Evolutionary conservation across 2,797 vertebrate genomes (phyloP), one percentile per base, ranked within the genome.

Genomic region (Atherinosoma microstoma): DNA sequence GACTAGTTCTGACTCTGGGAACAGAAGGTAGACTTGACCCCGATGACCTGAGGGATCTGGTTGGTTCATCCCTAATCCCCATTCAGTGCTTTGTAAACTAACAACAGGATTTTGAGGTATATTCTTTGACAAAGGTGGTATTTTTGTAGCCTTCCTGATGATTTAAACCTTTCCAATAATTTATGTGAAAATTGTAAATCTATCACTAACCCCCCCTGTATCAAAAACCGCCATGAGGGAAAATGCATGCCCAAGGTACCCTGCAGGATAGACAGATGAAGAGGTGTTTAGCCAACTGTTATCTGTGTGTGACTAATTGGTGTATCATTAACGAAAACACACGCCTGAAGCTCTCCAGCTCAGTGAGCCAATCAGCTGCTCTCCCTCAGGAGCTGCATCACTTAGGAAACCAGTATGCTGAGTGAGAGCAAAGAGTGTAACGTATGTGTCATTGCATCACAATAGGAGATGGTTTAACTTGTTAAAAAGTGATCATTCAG

Each of bases 271-370:
- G 84, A 81, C 79, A 75, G 70, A 54, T 75, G 83, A 87, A 12
- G 42, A 58, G 76, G 75, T 88, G 86, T 87, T 93, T 92, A 90
- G 89, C 74, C n/a, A 53, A 90, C 75, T 92, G 90, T 93, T 92
- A 76, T 84, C 86, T 49, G 47, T 78, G 83, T 88, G 84, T 87
- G 77, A 82, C 91, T 94, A 93, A 94, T 94, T 92, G 84, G 84
- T 77, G 74, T 83, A 84, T 93, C 91, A 92, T 94, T 93, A 93
- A 83, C 66, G 65, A 92, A 90, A 92, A 93, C 89, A 92, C 81
- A 84, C 62, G 72, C 80, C 81, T 54, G 69, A 53, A 74, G 75
- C 81, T 35, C 84, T 67, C 65, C 2, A 13, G 69, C 84, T 86
- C 70, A 58, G 75, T 15, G 60, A 91, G 82, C 84, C 84, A 81